Evolutionary conservation across 2,797 vertebrate species (phyloP), one percentile per base, ranked within the genome.

Genomic region (Chiloscyllium punctatum): DNA sequence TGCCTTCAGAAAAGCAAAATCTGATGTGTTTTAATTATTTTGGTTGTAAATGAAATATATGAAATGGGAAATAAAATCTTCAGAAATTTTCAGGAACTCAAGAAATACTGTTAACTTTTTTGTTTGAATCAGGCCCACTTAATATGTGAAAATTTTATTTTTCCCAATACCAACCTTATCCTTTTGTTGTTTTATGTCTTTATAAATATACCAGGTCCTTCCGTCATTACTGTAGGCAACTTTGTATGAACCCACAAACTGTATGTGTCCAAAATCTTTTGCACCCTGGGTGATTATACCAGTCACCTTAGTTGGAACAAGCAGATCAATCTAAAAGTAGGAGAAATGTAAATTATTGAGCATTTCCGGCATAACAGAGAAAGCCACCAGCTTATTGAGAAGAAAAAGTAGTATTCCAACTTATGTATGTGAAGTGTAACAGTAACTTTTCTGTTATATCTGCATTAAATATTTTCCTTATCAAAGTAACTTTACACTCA

Each of bases 161-260:
- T 95, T 96, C 96, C 48, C 0, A 21, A 4, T 53, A 2, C 97
- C 98, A 97, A 99, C 99, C 98, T 99, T 99, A 97, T 99, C 99
- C 97, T 99, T 99, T 96, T 98, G 98, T 96, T 99, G 99, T 96
- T 99, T 99, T 97, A 98, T 98, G 96, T 99, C 99, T 96, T 99
- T 99, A 97, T 99, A 99, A 94, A 99, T 95, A 95, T 97, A 98
- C 99, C 99, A 99, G 96, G 98, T 98, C 92, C 98, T 98, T 33
- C 99, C 99, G 2, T 99, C 98, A 5, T 98, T 98, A 96, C 99
- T 99, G 97, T 98, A 99, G 1, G 99, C 99, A 94, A 99, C 96
- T 97, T 99, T 99, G 98, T 99, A 99, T 27, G 99, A 99, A 37
- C 99, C 99, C 15, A 99, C 99, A 94, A 99, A 99, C 96, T 99